These are phyloP conservation scores for Dascyllus trimaculatus DNA, from an alignment of 2,113 vertebrate genomes.

Conservation along the genomic window DNA sequence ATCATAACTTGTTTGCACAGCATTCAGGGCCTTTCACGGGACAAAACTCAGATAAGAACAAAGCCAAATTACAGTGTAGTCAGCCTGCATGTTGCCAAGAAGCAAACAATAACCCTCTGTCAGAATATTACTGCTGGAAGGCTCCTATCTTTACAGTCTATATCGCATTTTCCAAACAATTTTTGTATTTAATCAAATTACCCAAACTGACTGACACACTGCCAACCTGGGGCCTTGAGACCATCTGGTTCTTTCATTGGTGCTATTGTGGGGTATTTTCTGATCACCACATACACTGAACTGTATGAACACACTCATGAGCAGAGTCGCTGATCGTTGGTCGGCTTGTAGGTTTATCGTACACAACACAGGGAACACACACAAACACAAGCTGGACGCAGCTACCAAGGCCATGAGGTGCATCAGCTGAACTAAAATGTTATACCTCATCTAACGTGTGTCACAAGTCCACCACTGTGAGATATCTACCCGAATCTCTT, in stretches of 20 bases:
- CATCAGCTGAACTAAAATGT: no score
- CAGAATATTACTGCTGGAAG: conserved; percentile 35
- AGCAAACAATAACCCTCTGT: conserved; percentile 41
- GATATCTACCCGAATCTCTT: no score
- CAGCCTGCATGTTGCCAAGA: conserved; percentile 36
- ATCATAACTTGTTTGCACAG: conserved; percentile 46
- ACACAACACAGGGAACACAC: no score
- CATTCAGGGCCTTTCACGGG: conserved; percentile 40
- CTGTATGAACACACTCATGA: no score
- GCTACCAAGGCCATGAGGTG: no score
- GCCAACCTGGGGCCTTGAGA: conserved; percentile 23
- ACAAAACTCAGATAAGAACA: conserved; percentile 37
- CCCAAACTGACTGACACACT: conserved; percentile 30
- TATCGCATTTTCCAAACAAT: conserved; percentile 59
- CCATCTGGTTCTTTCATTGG: conserved; percentile 31
- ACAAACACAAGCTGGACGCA: no score
- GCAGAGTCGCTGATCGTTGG: no score
- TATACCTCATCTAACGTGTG: no score
- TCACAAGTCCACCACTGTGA: no score
- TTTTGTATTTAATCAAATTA: conserved; percentile 62
- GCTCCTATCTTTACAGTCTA: conserved; percentile 32
- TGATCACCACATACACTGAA: no score
- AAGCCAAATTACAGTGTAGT: conserved; percentile 16
- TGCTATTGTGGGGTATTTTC: background rate
- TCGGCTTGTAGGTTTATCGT: no score